Evolutionary conservation across 2,113 vertebrate genomes (phyloP), one percentile per base, ranked within the genome.

Genomic region (Gnathonemus longibarbis): DNA sequence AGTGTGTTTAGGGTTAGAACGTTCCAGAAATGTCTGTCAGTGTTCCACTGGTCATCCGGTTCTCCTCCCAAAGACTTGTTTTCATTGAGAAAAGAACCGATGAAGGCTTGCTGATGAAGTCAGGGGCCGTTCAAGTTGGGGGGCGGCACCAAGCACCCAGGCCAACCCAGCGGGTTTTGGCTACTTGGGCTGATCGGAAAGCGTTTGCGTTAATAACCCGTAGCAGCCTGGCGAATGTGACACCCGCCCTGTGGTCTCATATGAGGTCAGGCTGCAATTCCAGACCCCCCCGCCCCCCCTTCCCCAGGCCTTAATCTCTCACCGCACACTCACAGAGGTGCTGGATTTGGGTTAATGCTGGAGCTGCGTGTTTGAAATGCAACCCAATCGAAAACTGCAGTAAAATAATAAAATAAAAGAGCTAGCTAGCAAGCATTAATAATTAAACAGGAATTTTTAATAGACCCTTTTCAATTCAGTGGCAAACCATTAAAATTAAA

Each of bases 121-220:
- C 24, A 92, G 93, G 91, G 93, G 84, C 70, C n/a, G 50, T 66
- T 31, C 70, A 84, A 39, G 52, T 77, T 8, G 2, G 50, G 35
- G 45, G 53, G 88, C 45, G 27, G 39, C 15, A 7, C n/a, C 88
- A 42, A 24, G 21, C 31, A 27, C 83, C n/a, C 21, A n/a, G 27
- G 24, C 39, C 45, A 48, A 83, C 19, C 52, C 17, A 35, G 11
- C 21, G 15, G 74, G 50, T 17, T 21, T 45, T 27, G n/a, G 39
- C 48, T 31, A 94, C 93, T 95, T 93, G 93, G 91, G 91, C 91
- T 94, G 93, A 94, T 95, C 94, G 91, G 90, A 93, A 92, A 92
- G 84, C 62, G 70, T 5, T 88, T 88, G 87, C 92, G n/a, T 92
- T 89, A 94, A 90, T 92, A 88, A 50, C 56, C 89, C 49, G 21